Conservation (phyloP, 2,888 invertebrate genomes). For the Stenotaenia linearis region DNA sequence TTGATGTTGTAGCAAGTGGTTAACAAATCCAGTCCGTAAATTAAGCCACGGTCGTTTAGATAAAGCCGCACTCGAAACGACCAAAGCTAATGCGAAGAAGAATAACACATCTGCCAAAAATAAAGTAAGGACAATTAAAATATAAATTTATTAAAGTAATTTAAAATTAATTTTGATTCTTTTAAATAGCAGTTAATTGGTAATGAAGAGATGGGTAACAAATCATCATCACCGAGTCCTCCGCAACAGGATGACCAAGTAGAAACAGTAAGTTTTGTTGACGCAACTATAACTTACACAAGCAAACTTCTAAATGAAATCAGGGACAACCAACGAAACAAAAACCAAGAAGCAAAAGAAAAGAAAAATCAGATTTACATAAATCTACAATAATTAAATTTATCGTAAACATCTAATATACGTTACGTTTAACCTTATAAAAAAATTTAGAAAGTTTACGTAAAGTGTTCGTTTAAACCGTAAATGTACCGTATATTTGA, state of each 20-base stretch:
- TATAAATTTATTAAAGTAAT: neutral
- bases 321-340: too few species aligned
- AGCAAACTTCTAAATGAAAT: too few species aligned
- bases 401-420: too few species aligned
- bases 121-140: slow-evolving; percentile 32
- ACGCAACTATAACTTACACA: too few species aligned
- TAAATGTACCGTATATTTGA: too few species aligned
- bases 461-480: too few species aligned
- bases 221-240: slow-evolving; percentile 44
- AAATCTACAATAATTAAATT: too few species aligned
- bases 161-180: neutral
- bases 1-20: slow-evolving; percentile 65
- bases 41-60: slow-evolving; percentile 63
- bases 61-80: slow-evolving; percentile 37
- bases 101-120: slow-evolving; percentile 31
- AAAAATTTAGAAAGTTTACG: too few species aligned
- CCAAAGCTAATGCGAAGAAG: slow-evolving; percentile 38
- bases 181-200: slow-evolving; percentile 47
- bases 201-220: slow-evolving; percentile 54
- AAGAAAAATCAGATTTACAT: too few species aligned
- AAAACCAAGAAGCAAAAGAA: too few species aligned
- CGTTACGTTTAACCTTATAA: too few species aligned
- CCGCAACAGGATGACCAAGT: slow-evolving; percentile 22
- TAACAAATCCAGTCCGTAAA: slow-evolving; percentile 80
- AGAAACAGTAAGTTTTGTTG: slow-evolving; percentile 4